Conservation (phyloP, 2,113 vertebrate species). For the Elephantulus edwardii region DNA sequence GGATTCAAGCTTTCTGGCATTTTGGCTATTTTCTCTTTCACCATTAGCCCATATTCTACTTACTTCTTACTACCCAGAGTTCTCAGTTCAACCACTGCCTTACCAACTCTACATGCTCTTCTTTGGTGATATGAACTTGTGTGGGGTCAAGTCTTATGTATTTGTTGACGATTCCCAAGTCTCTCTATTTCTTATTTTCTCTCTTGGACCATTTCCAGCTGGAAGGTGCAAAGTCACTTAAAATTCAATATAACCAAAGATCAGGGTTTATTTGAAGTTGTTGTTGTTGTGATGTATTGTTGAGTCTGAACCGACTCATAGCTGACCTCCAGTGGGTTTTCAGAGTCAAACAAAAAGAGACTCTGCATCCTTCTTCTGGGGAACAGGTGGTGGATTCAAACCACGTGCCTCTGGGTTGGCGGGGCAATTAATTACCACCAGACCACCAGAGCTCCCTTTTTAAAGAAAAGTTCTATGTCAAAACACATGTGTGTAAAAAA, state of each 20-base stretch:
- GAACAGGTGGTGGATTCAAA: too few species aligned
- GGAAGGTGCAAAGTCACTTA: not conserved
- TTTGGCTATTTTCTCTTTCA: not conserved
- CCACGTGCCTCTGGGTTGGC: too few species aligned
- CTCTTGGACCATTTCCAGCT: not conserved
- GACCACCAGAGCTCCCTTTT: too few species aligned
- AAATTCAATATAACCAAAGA: not conserved
- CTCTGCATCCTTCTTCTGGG: too few species aligned
- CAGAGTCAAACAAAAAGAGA: too few species aligned
- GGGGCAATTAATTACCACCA: too few species aligned
- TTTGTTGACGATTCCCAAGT: not conserved
- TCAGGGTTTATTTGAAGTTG: not conserved
- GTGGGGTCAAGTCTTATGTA: not conserved
- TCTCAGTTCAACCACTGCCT: not conserved
- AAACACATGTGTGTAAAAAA: slow-evolving; percentile 29
- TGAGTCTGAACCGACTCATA: too few species aligned
- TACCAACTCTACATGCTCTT: not conserved
- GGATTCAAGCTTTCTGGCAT: not conserved
- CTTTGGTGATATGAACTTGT: not conserved
- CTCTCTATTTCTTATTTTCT: not conserved
- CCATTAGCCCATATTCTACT: not conserved
- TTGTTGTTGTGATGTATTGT: too few species aligned
- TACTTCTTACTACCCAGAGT: not conserved
- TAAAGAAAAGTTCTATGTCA: not conserved
- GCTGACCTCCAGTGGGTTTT: too few species aligned